A percentile compares a stretch with the other conserved stretches of the same genome.
phyloP scores from a whole-genome alignment of 2,888 invertebrate genomes.

The Dermolepida albohirtum region DNA sequence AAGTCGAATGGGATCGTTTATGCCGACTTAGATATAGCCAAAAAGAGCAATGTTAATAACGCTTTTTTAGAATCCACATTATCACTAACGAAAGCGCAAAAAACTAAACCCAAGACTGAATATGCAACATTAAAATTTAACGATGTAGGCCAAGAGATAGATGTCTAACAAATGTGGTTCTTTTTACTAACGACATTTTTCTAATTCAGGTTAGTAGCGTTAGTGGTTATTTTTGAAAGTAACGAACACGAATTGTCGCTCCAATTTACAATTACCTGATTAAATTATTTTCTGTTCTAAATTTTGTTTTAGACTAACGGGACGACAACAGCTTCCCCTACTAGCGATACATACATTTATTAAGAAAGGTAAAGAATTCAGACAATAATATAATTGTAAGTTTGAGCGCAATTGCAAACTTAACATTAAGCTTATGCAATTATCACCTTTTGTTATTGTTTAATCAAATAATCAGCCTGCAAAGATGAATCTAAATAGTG shows the following conservation, averaged over 20 bases:
- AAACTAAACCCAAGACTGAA: constrained; percentile 68
- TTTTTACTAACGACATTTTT: constrained; percentile 53
- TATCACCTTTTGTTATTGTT: too few species aligned
- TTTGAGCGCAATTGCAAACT: constrained; percentile 47
- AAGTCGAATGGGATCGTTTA: constrained; percentile 65
- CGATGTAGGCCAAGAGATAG: constrained; percentile 76
- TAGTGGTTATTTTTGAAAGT: not conserved
- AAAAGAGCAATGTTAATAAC: constrained; percentile 53
- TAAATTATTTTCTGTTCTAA: constrained; percentile 23
- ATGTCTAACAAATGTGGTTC: constrained; percentile 69
- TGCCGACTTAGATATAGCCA: constrained; percentile 66
- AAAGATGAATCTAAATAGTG: too few species aligned
- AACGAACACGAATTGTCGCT: constrained; percentile 26
- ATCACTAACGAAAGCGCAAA: constrained; percentile 48
- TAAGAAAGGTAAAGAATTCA: constrained; percentile 62
- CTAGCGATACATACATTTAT: constrained; percentile 90
- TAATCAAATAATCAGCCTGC: too few species aligned
- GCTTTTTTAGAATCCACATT: constrained; percentile 44
- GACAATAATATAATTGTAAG: constrained; percentile 50
- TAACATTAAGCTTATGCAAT: constrained; percentile 13
- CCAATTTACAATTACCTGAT: constrained; percentile 41
- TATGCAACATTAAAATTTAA: constrained; percentile 76
- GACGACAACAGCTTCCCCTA: constrained; percentile 70
- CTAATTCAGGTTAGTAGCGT: constrained; percentile 55
- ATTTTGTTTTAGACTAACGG: constrained; percentile 76